Evolutionary conservation across 1,140 invertebrate species (phyloP), one percentile per base, ranked within the genome.

Genomic region (Contarinia nasturtii): DNA sequence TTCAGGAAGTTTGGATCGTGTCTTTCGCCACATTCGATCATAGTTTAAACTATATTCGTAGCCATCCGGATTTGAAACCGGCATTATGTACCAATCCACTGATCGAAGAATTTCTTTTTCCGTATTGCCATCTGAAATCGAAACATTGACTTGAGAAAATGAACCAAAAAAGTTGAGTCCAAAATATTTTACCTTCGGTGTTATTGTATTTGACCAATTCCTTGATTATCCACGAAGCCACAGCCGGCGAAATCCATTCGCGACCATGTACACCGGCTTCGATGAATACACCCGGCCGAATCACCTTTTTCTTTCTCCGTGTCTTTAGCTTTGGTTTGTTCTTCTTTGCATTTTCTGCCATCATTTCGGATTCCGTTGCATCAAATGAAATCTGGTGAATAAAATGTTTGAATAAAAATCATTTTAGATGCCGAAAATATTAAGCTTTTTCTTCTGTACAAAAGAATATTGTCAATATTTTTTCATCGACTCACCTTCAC

Each of bases 191-290:
- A 72, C 70, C 70, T 58, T 63, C 58, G 2, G 59, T 63, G 42
- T 72, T 68, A 52, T 75, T 70, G 37, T 75, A 72, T 54, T 80
- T 78, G 1, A 83, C 72, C 19, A 89, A 62, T 51, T 82, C 75
- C 49, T 76, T 76, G 22, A 86, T 63, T 50, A 89, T 79, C 71
- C 80, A 89, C 10, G 82, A 74, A 37, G 79, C 75, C 1, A 83
- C 80, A 0, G 86, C 83, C 1, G 82, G 78, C 18, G 82, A 71
- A 50, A 90, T 84, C 86, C 87, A 91, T 63, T 90, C 86, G 18
- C 85, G 58, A 0, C 81, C 85, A 55, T 90, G 86, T 47, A 81
- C 77, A 1, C 83, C 74, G 15, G 71, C 76, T 44, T 80, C 78
- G 21, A 80, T 62, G 54, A 80, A 73, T 22, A 80, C 69, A 0